These are phyloP conservation scores for Chymomyza caudatula DNA, from an alignment of 2,888 invertebrate species.

Conservation along the genomic window DNA sequence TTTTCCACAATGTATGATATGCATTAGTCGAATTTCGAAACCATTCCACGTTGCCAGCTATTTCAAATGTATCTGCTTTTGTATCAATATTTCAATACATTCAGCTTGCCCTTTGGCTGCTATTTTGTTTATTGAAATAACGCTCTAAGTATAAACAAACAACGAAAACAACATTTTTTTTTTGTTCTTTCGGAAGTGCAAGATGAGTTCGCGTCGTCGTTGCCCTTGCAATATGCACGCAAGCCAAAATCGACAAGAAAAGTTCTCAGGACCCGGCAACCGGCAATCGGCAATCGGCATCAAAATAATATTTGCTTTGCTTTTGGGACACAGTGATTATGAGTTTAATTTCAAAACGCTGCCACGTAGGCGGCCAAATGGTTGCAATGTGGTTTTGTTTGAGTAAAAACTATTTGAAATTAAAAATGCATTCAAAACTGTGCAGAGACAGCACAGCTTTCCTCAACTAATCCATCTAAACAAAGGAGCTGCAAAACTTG, in stretches of 20 bases:
- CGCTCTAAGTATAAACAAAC: slow-evolving; percentile 60
- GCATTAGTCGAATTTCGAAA: not conserved
- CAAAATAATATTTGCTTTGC: slow-evolving; percentile 60
- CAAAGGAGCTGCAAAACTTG: slow-evolving; percentile 55
- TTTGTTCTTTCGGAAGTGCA: slow-evolving; percentile 46
- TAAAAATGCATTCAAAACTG: not conserved
- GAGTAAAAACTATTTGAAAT: not conserved
- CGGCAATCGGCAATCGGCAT: slow-evolving; percentile 34
- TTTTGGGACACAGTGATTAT: slow-evolving; percentile 44
- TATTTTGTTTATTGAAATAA: slow-evolving; percentile 62
- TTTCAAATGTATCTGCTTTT: not conserved
- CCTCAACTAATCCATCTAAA: slow-evolving; percentile 37
- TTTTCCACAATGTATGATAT: not conserved
- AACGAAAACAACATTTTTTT: slow-evolving; percentile 41
- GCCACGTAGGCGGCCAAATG: slow-evolving; percentile 45
- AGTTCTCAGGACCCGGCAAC: slow-evolving; percentile 51
- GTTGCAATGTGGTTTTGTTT: slow-evolving; percentile 26
- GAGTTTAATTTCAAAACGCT: slow-evolving; percentile 6
- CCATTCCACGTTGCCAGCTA: not conserved
- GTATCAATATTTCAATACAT: slow-evolving; percentile 34
- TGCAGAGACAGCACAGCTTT: slow-evolving; percentile 35
- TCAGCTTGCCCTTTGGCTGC: slow-evolving; percentile 55
- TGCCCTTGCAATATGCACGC: slow-evolving; percentile 44
- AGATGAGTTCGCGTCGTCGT: slow-evolving; percentile 12
- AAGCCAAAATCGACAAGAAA: slow-evolving; percentile 40